phyloP scores from a whole-genome alignment of 2,888 invertebrate genomes.

The Caenorhabditis sp. region DNA sequence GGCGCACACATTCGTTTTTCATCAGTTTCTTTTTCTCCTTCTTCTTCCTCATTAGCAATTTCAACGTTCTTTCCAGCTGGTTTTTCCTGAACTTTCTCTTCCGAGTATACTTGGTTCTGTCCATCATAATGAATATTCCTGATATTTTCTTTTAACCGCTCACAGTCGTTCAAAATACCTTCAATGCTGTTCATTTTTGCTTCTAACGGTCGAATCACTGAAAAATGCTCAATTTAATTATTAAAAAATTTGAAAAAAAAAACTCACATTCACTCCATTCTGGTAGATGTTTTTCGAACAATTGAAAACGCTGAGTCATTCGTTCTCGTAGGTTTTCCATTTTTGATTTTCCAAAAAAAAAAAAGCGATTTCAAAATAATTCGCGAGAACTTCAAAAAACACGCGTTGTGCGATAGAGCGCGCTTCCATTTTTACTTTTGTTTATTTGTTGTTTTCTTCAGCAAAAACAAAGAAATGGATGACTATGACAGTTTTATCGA shows the following conservation, averaged over 20 bases:
- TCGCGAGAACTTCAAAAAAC: neutral
- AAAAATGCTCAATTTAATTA: slow-evolving; percentile 6
- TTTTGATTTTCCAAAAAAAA: slow-evolving; percentile 12
- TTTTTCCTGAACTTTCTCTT: neutral
- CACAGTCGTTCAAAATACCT: neutral
- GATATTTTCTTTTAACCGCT: neutral
- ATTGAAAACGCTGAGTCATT: slow-evolving; percentile 3
- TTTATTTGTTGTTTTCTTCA: neutral
- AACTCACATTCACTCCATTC: slow-evolving; percentile 15
- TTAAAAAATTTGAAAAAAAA: neutral
- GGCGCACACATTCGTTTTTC: slow-evolving; percentile 3
- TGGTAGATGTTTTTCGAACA: slow-evolving; percentile 19
- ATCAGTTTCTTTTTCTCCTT: neutral
- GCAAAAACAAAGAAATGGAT: neutral
- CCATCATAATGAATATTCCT: slow-evolving; percentile 4
- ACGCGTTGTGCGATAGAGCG: neutral
- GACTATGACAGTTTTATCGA: slow-evolving; percentile 25
- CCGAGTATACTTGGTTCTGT: slow-evolving; percentile 4
- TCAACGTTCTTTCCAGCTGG: neutral
- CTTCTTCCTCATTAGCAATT: neutral
- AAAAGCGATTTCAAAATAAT: neutral
- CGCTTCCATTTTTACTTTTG: neutral
- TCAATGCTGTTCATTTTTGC: slow-evolving; percentile 4
- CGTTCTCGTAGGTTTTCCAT: neutral
- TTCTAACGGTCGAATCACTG: slow-evolving; percentile 5